Evolutionary conservation across 1,140 invertebrate genomes (phyloP).

Genomic region (Drosophila arawakana): DNA sequence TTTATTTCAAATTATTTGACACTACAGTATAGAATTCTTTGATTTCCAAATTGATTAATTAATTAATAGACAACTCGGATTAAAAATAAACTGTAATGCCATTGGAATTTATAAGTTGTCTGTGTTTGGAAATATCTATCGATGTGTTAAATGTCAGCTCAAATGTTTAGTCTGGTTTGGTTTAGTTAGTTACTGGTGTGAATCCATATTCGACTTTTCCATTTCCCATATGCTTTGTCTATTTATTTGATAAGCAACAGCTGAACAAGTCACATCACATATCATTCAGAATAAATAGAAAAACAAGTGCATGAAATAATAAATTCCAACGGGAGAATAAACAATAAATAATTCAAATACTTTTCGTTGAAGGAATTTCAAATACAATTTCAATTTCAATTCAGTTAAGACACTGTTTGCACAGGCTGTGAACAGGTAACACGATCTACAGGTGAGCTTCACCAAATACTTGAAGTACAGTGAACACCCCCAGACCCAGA

Average conservation of each 20-base stretch:
- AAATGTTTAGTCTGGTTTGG: conserved; percentile 39
- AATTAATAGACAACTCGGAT: no score
- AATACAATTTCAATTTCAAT: neutral
- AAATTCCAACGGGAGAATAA: conserved; percentile 17
- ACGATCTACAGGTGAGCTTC: conserved; percentile 45
- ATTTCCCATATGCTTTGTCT: conserved; percentile 24
- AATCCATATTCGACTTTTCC: conserved; percentile 1
- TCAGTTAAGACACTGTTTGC: conserved; percentile 57
- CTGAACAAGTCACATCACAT: conserved; percentile 47
- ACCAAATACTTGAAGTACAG: conserved; percentile 7
- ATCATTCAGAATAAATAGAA: conserved; percentile 46
- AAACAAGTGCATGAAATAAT: conserved; percentile 40
- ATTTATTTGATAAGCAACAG: conserved; percentile 54
- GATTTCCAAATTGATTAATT: no score
- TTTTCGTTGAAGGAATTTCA: conserved; percentile 22
- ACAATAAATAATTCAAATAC: conserved; percentile 61
- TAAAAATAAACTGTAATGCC: no score
- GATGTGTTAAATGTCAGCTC: conserved; percentile 45
- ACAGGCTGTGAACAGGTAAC: conserved; percentile 59
- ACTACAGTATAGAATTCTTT: no score
- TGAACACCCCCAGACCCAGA: neutral
- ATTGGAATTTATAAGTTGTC: neutral
- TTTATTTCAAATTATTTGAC: no score
- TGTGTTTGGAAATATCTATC: conserved; percentile 16
- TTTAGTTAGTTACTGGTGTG: neutral